Evolutionary conservation across 2,888 invertebrate species (phyloP).

Genomic region (Caenorhabditis uteleia): DNA sequence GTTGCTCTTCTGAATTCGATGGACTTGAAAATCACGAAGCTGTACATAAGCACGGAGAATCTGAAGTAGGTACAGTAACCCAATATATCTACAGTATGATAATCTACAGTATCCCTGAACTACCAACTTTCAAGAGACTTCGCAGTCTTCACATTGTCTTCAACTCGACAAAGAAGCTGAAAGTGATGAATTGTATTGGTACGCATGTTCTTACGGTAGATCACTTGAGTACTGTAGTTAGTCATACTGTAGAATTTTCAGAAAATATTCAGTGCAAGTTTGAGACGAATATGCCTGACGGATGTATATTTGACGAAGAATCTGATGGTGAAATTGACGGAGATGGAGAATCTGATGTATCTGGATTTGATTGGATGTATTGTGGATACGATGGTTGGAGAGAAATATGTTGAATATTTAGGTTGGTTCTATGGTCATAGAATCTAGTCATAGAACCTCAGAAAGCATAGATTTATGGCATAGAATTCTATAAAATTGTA

Average conservation of each 20-base stretch:
- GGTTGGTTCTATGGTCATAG: conserved; percentile 2
- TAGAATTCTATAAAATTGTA: too few species aligned
- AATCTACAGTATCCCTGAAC: conserved; percentile 6
- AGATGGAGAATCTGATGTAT: conserved; percentile 16
- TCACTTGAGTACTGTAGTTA: too few species aligned
- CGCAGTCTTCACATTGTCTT: conserved; percentile 22
- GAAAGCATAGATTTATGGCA: too few species aligned
- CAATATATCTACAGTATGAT: too few species aligned
- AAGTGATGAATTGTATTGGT: conserved; percentile 17
- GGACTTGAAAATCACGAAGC: conserved; percentile 12
- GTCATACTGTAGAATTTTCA: neutral
- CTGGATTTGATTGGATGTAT: conserved; percentile 38
- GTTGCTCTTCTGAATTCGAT: neutral
- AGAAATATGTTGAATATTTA: conserved; percentile 15
- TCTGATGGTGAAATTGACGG: conserved; percentile 10
- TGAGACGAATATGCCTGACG: conserved; percentile 31
- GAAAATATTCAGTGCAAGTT: conserved; percentile 14
- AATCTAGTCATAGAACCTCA: neutral
- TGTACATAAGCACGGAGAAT: conserved; percentile 29
- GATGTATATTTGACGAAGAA: conserved; percentile 30
- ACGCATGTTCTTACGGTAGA: conserved; percentile 11
- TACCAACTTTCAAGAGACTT: conserved; percentile 20
- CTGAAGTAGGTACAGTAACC: too few species aligned
- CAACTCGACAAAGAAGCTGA: conserved; percentile 8
- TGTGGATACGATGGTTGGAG: conserved; percentile 26